Evolutionary conservation across 1,140 invertebrate genomes (phyloP).

Genomic region (Drosophila chauvacae): DNA sequence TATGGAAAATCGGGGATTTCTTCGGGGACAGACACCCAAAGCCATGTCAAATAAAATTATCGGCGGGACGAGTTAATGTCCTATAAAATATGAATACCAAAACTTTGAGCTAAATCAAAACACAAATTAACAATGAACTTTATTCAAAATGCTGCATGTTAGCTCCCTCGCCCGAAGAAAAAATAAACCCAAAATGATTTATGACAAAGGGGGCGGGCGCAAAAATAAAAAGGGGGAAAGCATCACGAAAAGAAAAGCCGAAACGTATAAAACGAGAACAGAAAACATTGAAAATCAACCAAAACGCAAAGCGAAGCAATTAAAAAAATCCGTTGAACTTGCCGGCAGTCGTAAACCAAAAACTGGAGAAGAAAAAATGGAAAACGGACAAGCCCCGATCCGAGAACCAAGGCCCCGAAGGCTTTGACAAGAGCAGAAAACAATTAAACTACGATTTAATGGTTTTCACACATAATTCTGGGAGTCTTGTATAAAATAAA

Average conservation of each 20-base stretch:
- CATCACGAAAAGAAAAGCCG: conserved; percentile 21
- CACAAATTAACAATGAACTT: conserved; percentile 58
- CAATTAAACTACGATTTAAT: conserved; percentile 70
- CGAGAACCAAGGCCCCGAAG: conserved; percentile 28
- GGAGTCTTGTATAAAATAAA: conserved; percentile 66
- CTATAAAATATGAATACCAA: conserved; percentile 44
- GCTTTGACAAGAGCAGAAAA: conserved; percentile 54
- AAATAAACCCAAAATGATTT: conserved; percentile 65
- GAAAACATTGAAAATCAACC: conserved; percentile 63
- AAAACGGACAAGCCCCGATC: conserved; percentile 9
- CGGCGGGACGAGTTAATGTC: conserved; percentile 72
- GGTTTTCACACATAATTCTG: conserved; percentile 73
- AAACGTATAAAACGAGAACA: conserved; percentile 54
- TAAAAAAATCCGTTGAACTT: conserved; percentile 76
- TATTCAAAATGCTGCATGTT: conserved; percentile 54
- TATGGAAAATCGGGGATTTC: conserved; percentile 20
- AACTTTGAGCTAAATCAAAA: conserved; percentile 57
- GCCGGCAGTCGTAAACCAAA: conserved; percentile 66
- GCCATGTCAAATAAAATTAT: conserved; percentile 59
- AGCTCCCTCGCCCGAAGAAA: conserved; percentile 15
- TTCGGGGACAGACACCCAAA: conserved; percentile 39
- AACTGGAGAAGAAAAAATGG: conserved; percentile 33
- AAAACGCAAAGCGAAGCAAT: conserved; percentile 62
- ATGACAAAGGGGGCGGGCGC: conserved; percentile 55
- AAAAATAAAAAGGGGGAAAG: conserved; percentile 36